Base-by-base conservation (phyloP, 2,888 invertebrate species). In the Augiades crinisus region DNA sequence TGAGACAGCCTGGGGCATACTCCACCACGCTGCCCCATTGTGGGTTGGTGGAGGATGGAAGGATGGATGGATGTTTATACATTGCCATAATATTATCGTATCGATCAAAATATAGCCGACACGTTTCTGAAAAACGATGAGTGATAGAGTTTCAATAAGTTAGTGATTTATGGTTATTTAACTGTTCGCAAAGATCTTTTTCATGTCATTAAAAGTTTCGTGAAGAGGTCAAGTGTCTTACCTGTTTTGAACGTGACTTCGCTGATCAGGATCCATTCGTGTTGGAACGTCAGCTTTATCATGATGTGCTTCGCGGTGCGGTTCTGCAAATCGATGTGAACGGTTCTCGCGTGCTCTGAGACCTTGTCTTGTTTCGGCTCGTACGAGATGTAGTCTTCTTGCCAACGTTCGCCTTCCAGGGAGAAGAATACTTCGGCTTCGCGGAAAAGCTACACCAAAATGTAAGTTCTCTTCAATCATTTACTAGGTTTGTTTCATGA, bases 241-340 rank as follows among this genome's bases (percentile, higher is more conserved):
- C 95, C 91, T 54, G 96, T 95, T 64, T 94, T 93, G 73, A 98
- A 97, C 30, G 94, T 92, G 63, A 98, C 91, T 85, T 98, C 98
- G 80, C 97, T 97, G 69, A 98, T 92, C 60, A 98, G 91, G 57
- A 98, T 93, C 97, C 97, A 98, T 72, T 94, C 93, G 61, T 95
- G 92, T 56, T 94, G 93, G 74, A 96, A 96, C 67, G 91, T 92
- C 10, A 97, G 90, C 65, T 94, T 92, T 65, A 95, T 70, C 89
- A 93, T 94, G 61, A 97, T 91, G 74, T 93, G 95, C 67, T 92
- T 92, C 0, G 95, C 97, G 1, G 95, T 91, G 55, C 94, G 91
- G 67, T 94, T 92, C 60, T 93, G 92, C 40, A 98, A 89, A 46
- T 93, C 92, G 38, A 98, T 92, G 64, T 94, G 93, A 33, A 97